Conservation (phyloP, 2,113 vertebrate species). For the Junco hyemalis region DNA sequence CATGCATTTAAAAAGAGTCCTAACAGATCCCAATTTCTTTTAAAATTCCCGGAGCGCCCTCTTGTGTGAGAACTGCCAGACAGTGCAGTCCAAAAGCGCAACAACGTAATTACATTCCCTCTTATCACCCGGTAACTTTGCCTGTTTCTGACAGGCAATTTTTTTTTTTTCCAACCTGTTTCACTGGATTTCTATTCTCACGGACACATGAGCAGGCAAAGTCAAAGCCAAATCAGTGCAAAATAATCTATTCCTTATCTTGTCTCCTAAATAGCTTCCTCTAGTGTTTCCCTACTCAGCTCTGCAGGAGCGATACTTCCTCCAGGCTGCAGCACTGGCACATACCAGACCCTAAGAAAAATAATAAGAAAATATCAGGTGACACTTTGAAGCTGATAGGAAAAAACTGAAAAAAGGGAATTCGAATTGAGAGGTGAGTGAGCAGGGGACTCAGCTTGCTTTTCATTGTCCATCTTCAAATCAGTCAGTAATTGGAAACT, state of each 20-base stretch:
- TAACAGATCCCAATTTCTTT: neutral
- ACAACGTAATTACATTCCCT: neutral
- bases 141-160: neutral
- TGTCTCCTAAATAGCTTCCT: neutral
- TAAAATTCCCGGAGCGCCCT: constrained; percentile 71
- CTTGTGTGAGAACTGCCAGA: constrained; percentile 36
- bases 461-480: neutral
- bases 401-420: neutral
- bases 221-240: neutral
- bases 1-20: neutral
- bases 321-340: neutral
- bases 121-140: neutral
- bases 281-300: neutral
- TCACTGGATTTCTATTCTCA: neutral
- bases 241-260: constrained; percentile 12
- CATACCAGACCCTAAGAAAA: neutral
- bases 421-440: neutral
- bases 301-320: neutral
- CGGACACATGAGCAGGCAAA: neutral
- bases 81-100: neutral
- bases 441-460: neutral
- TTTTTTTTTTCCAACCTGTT: neutral
- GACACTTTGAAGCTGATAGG: neutral
- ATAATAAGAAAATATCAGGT: neutral
- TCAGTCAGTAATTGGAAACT: neutral